Evolutionary conservation across 2,113 vertebrate species (phyloP).

Genomic region (Sorex fumeus): DNA sequence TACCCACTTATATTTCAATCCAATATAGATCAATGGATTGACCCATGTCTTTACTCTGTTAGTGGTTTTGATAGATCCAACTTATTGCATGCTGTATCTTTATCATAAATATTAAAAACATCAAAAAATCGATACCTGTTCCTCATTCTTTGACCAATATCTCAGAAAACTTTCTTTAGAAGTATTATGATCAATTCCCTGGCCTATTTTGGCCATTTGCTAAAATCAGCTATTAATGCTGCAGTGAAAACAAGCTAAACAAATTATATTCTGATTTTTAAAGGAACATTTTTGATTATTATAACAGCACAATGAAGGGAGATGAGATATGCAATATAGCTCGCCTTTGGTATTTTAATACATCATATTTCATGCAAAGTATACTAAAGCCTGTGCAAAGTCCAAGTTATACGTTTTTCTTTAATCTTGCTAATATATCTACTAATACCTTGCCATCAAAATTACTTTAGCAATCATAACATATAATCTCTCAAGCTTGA

Average conservation of each 20-base stretch:
- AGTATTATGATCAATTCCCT: conserved; percentile 40
- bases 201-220: conserved; percentile 44
- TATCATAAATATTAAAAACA: conserved; percentile 56
- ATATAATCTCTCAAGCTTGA: not conserved
- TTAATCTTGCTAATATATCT: not conserved
- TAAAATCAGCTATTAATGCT: conserved; percentile 19
- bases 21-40: conserved; percentile 8
- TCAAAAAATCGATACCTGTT: conserved; percentile 30
- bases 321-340: not conserved
- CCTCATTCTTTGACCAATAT: conserved; percentile 51
- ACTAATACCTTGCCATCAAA: not conserved
- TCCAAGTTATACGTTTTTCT: conserved; percentile 42
- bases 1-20: not conserved
- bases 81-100: conserved; percentile 72
- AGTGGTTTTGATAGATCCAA: conserved; percentile 53
- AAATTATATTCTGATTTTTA: conserved; percentile 51
- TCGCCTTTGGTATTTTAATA: conserved; percentile 18
- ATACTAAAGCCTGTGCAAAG: conserved; percentile 7
- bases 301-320: conserved; percentile 38
- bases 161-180: conserved; percentile 29
- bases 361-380: not conserved
- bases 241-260: conserved; percentile 59
- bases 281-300: conserved; percentile 15
- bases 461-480: conserved; percentile 33
- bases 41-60: conserved; percentile 46